Evolutionary conservation across 2,797 vertebrate genomes (phyloP), one percentile per base, ranked within the genome.

Genomic region (Harpagifer antarcticus): DNA sequence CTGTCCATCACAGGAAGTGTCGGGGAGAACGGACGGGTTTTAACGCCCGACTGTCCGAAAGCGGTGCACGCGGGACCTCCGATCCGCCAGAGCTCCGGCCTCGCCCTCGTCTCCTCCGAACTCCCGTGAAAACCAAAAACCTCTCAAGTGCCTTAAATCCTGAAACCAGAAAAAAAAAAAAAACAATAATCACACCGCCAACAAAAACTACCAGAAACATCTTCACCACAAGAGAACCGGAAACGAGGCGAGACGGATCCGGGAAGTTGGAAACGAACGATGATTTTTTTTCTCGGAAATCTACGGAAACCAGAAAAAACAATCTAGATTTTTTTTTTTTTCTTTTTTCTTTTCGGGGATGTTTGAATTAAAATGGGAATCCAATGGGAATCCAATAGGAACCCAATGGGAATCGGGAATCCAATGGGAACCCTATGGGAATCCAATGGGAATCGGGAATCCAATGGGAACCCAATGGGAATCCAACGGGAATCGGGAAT

Each of bases 121-220:
- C 96, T 99, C 93, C 98, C 98, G 93, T 99, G 96, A 99, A 97
- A 96, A 98, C 97, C 97, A 99, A 99, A 99, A 95, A 95, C 91
- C 91, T 96, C 95, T 78, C 82, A 97, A 98, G 98, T 99, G 98
- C 98, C 98, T 99, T 99, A 94, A 68, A 37, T 88, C 73, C 76
- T 91, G 84, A 64, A 79, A 81, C 57, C 76, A 64, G 74, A 58
- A 43, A 42, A n/a, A 27, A 53, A 74, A 27, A 0, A 27, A 27
- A 45, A 73, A 33, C 60, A 62, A 31, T 45, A 81, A 74, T 52
- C 69, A 74, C 81, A 16, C n/a, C 57, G 69, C 63, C 84, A 73
- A 76, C 62, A 17, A 79, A 82, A 37, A 68, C 79, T 19, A 86
- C 74, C 52, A 63, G 72, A 84, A 83, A 65, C 60, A 75, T 57